A percentile compares a stretch with the other conserved stretches of the same genome.
Evolutionary conservation across 2,888 invertebrate species (phyloP).

Genomic region (Galerucella pusilla): DNA sequence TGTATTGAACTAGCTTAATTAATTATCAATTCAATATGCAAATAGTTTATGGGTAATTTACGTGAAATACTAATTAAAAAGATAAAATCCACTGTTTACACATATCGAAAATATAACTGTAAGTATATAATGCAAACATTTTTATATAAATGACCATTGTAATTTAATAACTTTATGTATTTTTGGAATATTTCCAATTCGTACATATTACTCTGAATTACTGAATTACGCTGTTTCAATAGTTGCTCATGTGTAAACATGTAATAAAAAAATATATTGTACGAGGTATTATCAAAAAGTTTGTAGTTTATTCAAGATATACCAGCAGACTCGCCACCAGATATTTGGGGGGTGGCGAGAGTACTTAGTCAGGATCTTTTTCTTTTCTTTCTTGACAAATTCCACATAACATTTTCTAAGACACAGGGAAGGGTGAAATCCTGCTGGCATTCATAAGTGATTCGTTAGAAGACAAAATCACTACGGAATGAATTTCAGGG

Average conservation of each 20-base stretch:
- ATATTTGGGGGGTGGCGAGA: too few species aligned
- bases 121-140: background rate
- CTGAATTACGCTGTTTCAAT: background rate
- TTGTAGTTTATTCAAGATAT: too few species aligned
- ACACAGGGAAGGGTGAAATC: too few species aligned
- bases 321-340: too few species aligned
- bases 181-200: background rate
- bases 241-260: background rate
- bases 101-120: background rate
- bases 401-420: too few species aligned
- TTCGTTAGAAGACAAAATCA: too few species aligned
- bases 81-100: constrained; percentile 27
- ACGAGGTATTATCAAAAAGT: background rate
- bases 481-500: too few species aligned
- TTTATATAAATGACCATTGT: background rate
- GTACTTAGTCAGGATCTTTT: too few species aligned
- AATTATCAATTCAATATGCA: constrained; percentile 50
- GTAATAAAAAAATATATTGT: too few species aligned
- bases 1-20: constrained; percentile 50
- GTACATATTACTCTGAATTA: background rate
- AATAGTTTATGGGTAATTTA: constrained; percentile 52
- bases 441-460: too few species aligned
- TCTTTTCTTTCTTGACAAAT: too few species aligned
- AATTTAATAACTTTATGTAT: background rate
- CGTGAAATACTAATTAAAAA: constrained; percentile 45